Evolutionary conservation across 2,113 vertebrate species (phyloP).

Genomic region (Misgurnus mizolepis): DNA sequence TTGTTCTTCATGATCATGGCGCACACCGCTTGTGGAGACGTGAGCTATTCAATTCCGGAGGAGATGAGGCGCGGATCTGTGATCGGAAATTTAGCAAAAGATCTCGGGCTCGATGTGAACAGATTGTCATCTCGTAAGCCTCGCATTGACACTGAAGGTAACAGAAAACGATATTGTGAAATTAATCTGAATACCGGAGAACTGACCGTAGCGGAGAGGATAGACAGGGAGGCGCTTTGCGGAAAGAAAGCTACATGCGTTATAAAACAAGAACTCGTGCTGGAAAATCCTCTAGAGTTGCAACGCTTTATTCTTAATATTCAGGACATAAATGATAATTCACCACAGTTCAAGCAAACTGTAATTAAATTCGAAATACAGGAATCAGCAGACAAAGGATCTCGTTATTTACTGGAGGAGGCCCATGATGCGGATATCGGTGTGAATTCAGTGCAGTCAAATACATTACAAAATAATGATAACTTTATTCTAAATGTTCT

Average conservation of each 20-base stretch:
- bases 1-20: neutral
- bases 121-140: slow-evolving; percentile 52
- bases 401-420: too few relatives aligned
- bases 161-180: slow-evolving; percentile 63
- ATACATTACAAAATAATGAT: neutral
- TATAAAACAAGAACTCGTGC: neutral
- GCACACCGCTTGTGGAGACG: slow-evolving; percentile 39
- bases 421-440: too few relatives aligned
- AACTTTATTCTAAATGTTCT: neutral
- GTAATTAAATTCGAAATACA: too few relatives aligned
- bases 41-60: slow-evolving; percentile 66
- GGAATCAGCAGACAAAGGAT: too few relatives aligned
- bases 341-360: too few relatives aligned
- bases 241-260: neutral
- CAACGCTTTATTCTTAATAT: neutral
- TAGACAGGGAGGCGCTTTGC: neutral
- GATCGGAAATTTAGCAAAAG: slow-evolving; percentile 68
- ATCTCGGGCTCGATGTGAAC: slow-evolving; percentile 62
- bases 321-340: too few relatives aligned
- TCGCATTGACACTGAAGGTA: slow-evolving; percentile 59
- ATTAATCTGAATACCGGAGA: slow-evolving; percentile 70
- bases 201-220: slow-evolving; percentile 50
- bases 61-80: slow-evolving; percentile 62
- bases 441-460: too few relatives aligned
- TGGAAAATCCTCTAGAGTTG: slow-evolving; percentile 6